These are phyloP conservation scores for Scortum barcoo DNA, from an alignment of 2,113 vertebrate genomes.

Conservation along the genomic window DNA sequence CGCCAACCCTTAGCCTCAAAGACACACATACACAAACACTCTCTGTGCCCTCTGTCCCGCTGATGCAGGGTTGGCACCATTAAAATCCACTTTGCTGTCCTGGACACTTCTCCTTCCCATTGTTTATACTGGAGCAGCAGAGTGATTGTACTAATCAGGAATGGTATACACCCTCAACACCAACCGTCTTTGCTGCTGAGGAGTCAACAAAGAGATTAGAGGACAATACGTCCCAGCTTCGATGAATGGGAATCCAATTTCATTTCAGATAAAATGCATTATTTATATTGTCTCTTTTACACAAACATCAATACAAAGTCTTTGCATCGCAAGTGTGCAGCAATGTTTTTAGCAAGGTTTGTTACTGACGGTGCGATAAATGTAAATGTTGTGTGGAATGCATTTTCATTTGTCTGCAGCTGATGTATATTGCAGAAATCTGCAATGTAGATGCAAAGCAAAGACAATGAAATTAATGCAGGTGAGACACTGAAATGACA, in stretches of 20 bases:
- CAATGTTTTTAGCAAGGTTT: slow-evolving; percentile 47
- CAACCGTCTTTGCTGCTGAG: slow-evolving; percentile 29
- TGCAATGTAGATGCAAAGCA: slow-evolving; percentile 44
- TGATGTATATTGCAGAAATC: slow-evolving; percentile 45
- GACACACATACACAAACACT: neutral
- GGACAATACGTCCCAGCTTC: slow-evolving; percentile 27
- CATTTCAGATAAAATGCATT: slow-evolving; percentile 68
- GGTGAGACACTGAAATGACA: slow-evolving; percentile 23
- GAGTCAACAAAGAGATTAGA: slow-evolving; percentile 47
- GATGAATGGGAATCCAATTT: slow-evolving; percentile 73
- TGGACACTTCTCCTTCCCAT: slow-evolving; percentile 33
- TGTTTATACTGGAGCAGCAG: slow-evolving; percentile 46
- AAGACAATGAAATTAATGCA: slow-evolving; percentile 31
- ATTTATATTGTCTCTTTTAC: slow-evolving; percentile 76
- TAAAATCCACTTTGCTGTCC: slow-evolving; percentile 54
- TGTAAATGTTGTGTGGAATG: slow-evolving; percentile 49
- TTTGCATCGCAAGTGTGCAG: slow-evolving; percentile 38
- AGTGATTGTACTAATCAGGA: slow-evolving; percentile 45
- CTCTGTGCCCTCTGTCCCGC: slow-evolving; percentile 17
- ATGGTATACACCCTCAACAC: slow-evolving; percentile 28
- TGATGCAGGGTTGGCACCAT: slow-evolving; percentile 48
- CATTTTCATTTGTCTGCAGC: slow-evolving; percentile 42
- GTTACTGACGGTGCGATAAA: slow-evolving; percentile 49
- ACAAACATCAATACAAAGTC: slow-evolving; percentile 68
- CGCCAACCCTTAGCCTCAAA: neutral